A percentile compares a stretch with the other conserved stretches of the same genome.
Conservation (phyloP, 2,888 invertebrate species). For the Ceratothoa steindachneri region DNA sequence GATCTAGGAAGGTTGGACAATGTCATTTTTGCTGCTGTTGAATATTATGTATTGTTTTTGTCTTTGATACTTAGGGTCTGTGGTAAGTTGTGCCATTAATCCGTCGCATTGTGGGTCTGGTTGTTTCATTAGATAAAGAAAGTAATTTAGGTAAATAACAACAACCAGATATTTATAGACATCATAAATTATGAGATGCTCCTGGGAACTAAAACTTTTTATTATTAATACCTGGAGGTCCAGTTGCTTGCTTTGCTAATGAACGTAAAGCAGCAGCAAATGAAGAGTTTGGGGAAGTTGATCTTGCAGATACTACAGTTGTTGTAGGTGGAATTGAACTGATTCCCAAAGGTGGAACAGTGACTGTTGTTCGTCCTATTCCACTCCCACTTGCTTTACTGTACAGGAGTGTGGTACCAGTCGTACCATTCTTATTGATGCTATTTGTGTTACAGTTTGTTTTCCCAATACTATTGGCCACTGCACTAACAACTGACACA, state of each 20-base stretch:
- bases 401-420: background rate
- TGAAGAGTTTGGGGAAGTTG: constrained; percentile 53
- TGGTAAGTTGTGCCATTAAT: too few species aligned
- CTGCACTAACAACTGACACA: background rate
- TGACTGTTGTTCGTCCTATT: background rate
- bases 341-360: background rate
- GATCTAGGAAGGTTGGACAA: too few species aligned
- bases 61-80: too few species aligned
- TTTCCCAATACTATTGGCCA: background rate
- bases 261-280: constrained; percentile 87
- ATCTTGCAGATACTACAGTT: constrained; percentile 46
- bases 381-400: background rate
- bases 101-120: too few species aligned
- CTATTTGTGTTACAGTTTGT: constrained; percentile 1
- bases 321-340: background rate
- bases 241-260: constrained; percentile 80
- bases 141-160: too few species aligned
- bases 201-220: too few species aligned
- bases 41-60: too few species aligned
- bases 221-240: constrained; percentile 47
- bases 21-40: too few species aligned
- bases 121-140: too few species aligned
- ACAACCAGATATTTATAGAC: too few species aligned
- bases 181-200: too few species aligned
- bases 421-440: background rate